Evolutionary conservation across 1,140 invertebrate genomes (phyloP).

Genomic region (Drosophila kurseongensis): DNA sequence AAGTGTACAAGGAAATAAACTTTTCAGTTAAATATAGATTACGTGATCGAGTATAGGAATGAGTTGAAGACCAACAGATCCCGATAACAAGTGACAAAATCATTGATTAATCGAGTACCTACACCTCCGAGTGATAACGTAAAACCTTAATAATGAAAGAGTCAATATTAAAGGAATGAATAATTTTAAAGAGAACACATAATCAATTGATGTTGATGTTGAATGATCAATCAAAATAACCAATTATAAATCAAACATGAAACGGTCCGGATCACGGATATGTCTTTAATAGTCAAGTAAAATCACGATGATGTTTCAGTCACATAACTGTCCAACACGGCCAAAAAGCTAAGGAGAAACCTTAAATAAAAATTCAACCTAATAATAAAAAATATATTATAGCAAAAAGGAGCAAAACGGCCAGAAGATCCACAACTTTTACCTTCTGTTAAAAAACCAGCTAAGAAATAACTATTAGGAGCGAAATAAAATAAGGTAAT

Average conservation of each 20-base stretch:
- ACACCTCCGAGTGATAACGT: constrained; percentile 6
- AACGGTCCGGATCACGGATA: constrained; percentile 4
- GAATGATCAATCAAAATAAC: neutral
- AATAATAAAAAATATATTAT: neutral
- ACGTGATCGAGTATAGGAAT: neutral
- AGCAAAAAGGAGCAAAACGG: neutral
- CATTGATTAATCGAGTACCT: neutral
- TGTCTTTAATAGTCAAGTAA: constrained; percentile 1
- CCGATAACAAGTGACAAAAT: neutral
- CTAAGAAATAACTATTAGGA: neutral
- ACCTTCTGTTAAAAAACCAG: neutral
- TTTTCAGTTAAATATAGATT: neutral
- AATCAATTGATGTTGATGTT: constrained; percentile 7
- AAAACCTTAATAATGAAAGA: neutral
- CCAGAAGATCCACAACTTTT: neutral
- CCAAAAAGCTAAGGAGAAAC: constrained; percentile 1
- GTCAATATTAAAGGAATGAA: neutral
- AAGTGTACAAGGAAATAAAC: no score
- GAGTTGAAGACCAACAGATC: neutral
- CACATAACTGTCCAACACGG: constrained; percentile 16
- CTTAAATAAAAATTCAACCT: neutral
- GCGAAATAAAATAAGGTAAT: neutral
- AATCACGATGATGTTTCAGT: neutral
- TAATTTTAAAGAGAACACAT: neutral
- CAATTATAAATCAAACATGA: constrained; percentile 19